Percentiles rank a stretch among this genome's conserved stretches.
These are phyloP conservation scores for Paracanthobrama guichenoti DNA, from an alignment of 2,113 vertebrate species.

Conservation along the genomic window DNA sequence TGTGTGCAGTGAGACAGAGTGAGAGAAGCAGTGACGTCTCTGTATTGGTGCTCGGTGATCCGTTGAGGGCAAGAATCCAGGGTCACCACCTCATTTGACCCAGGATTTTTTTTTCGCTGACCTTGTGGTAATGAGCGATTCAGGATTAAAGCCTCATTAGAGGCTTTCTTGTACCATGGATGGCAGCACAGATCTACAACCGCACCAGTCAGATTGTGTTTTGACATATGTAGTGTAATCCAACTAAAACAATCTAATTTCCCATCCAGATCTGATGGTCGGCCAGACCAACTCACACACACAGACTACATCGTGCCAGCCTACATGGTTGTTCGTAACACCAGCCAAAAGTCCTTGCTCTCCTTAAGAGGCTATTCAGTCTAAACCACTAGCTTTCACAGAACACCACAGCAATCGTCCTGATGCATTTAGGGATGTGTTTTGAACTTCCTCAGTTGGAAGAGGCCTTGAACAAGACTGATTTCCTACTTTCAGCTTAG, in stretches of 20 bases:
- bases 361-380: background rate
- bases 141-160: conserved; percentile 71
- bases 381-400: background rate
- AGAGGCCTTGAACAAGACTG: background rate
- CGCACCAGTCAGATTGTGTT: conserved; percentile 75
- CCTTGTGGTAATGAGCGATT: conserved; percentile 61
- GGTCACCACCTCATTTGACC: conserved; percentile 61
- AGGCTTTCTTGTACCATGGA: conserved; percentile 68
- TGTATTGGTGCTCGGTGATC: conserved; percentile 60
- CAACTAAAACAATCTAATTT: conserved; percentile 65
- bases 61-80: conserved; percentile 43
- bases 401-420: background rate
- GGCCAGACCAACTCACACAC: background rate
- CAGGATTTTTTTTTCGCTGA: conserved; percentile 72
- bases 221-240: conserved; percentile 76
- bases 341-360: background rate
- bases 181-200: conserved; percentile 73
- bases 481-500: conserved; percentile 14
- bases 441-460: background rate
- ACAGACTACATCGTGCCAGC: background rate
- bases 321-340: background rate
- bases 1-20: conserved; percentile 3
- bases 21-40: conserved; percentile 46
- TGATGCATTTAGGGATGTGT: conserved; percentile 11
- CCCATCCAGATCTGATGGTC: conserved; percentile 39